Evolutionary conservation across 2,797 vertebrate species (phyloP).

Genomic region (Staurois parvus): DNA sequence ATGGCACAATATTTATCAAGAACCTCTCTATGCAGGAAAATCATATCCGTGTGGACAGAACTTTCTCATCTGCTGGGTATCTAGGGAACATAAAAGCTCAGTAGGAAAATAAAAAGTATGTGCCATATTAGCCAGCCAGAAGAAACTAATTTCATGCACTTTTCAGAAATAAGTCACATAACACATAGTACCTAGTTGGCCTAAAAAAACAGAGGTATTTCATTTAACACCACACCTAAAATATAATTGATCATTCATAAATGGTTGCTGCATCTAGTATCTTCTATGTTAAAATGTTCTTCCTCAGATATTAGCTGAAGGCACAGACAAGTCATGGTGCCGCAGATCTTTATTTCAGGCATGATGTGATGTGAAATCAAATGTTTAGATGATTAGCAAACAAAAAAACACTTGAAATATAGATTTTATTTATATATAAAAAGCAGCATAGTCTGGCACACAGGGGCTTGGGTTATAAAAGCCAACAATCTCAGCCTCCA

Average conservation of each 20-base stretch:
- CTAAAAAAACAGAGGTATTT: not conserved
- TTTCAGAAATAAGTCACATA: not conserved
- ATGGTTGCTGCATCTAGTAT: not conserved
- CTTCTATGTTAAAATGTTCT: not conserved
- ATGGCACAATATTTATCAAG: too few relatives aligned
- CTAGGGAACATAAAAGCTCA: not conserved
- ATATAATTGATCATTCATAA: not conserved
- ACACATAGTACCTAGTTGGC: not conserved
- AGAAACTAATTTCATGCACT: not conserved
- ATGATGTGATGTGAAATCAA: slow-evolving; percentile 9
- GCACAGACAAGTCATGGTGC: not conserved
- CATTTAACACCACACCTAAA: not conserved
- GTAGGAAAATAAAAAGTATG: not conserved
- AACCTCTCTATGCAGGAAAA: not conserved
- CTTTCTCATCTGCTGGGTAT: not conserved
- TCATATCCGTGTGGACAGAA: not conserved
- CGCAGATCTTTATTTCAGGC: not conserved
- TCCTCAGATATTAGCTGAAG: not conserved
- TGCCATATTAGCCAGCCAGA: not conserved
- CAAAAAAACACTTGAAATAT: not conserved
- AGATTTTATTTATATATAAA: not conserved
- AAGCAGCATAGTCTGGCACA: slow-evolving; percentile 3
- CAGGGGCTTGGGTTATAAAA: not conserved
- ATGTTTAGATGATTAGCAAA: not conserved
- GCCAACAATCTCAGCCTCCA: slow-evolving; percentile 21